Conservation (phyloP, 2,797 vertebrate species). For the Lateolabrax maculatus region DNA sequence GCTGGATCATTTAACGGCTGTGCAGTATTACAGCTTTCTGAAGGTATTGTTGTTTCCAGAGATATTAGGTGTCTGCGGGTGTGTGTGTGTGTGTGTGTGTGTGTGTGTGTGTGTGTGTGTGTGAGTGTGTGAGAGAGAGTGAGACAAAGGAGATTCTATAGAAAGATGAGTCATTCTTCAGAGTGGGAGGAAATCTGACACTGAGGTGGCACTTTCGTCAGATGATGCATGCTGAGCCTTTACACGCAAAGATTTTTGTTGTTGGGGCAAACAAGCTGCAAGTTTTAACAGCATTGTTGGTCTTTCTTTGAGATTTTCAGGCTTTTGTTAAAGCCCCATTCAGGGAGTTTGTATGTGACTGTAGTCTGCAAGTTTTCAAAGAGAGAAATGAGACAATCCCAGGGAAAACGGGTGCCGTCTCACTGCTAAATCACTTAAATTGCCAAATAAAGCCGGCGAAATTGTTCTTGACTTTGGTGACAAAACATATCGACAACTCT, state of each 20-base stretch:
- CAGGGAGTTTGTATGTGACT: background rate
- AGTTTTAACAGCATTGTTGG: background rate
- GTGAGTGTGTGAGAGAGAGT: too few relatives aligned
- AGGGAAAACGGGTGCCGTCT: background rate
- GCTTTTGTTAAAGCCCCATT: background rate
- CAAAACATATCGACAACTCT: background rate
- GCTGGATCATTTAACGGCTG: conserved; percentile 14
- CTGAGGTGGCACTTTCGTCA: conserved; percentile 23
- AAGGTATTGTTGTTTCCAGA: conserved; percentile 39
- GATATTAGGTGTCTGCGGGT: conserved; percentile 46
- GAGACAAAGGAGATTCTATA: conserved; percentile 13
- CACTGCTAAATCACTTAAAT: background rate
- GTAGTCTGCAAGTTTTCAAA: background rate
- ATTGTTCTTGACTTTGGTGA: background rate
- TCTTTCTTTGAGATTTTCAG: background rate
- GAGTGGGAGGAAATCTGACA: conserved; percentile 53
- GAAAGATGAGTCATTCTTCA: conserved; percentile 55
- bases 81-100: background rate
- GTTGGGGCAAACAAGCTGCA: background rate
- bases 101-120: too few relatives aligned
- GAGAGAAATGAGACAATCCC: background rate
- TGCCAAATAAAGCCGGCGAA: background rate
- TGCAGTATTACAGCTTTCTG: background rate
- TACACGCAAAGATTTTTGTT: conserved; percentile 10
- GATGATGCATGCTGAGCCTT: conserved; percentile 10